Conservation (phyloP, 2,797 vertebrate genomes). For the Sebastes glaucus region DNA sequence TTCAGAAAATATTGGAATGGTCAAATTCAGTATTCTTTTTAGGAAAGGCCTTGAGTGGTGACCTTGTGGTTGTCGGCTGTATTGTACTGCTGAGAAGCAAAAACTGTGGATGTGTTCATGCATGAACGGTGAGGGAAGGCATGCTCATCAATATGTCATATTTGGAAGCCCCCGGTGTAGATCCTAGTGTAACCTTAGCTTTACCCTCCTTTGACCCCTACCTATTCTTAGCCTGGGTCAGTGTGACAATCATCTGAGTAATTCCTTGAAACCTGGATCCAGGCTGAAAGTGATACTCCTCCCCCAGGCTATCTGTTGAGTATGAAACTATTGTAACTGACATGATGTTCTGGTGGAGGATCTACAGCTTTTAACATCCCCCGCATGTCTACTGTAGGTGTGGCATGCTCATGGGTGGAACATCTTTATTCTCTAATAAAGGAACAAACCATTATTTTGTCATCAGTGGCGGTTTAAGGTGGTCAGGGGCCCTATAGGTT, state of each 20-base stretch:
- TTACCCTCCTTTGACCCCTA: constrained; percentile 50
- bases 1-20: background rate
- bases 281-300: constrained; percentile 40
- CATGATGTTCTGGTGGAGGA: background rate
- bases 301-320: background rate
- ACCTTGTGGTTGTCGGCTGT: constrained; percentile 6
- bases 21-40: background rate
- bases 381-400: background rate
- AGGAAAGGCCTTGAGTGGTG: background rate
- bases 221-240: constrained; percentile 57
- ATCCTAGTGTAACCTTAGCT: constrained; percentile 61
- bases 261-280: constrained; percentile 47
- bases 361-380: background rate
- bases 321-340: background rate
- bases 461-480: too few species aligned
- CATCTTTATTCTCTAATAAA: background rate
- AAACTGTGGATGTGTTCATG: constrained; percentile 15
- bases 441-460: background rate
- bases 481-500: too few species aligned
- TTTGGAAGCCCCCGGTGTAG: constrained; percentile 41
- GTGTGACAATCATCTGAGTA: constrained; percentile 43
- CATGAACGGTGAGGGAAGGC: constrained; percentile 17
- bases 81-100: constrained; percentile 20
- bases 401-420: background rate
- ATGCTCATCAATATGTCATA: constrained; percentile 65